Conservation (phyloP, 2,888 invertebrate genomes). For the Lepas anatifera region DNA sequence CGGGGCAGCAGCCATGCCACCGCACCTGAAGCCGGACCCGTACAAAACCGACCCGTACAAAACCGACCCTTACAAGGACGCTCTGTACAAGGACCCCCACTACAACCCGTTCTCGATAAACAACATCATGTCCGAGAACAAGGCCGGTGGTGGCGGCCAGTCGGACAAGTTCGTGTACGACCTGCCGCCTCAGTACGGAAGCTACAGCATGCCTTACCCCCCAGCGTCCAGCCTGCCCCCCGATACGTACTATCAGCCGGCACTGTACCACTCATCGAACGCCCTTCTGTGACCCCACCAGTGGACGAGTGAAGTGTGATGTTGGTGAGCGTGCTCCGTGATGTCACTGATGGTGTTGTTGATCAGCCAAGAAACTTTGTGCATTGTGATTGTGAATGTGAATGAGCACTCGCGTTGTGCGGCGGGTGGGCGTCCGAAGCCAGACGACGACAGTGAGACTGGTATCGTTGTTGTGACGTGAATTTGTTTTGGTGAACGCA, state of each 20-base stretch:
- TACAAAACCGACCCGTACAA: background rate
- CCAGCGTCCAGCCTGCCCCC: slow-evolving; percentile 7
- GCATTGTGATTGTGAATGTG: too few relatives aligned
- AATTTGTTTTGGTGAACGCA: too few relatives aligned
- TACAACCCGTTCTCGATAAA: slow-evolving; percentile 14
- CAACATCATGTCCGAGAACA: slow-evolving; percentile 7
- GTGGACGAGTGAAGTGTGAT: too few relatives aligned
- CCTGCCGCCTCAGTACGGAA: slow-evolving; percentile 9
- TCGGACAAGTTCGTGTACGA: slow-evolving; percentile 3
- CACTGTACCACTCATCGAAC: background rate
- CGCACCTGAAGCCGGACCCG: slow-evolving; percentile 16
- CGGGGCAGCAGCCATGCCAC: slow-evolving; percentile 22
- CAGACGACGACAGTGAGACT: too few relatives aligned
- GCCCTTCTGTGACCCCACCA: background rate
- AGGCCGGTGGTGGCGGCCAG: background rate
- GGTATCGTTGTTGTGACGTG: too few relatives aligned
- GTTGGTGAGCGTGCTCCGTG: too few relatives aligned
- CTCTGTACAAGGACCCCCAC: slow-evolving; percentile 8
- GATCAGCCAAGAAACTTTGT: too few relatives aligned
- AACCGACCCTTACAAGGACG: background rate
- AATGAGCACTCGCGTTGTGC: too few relatives aligned
- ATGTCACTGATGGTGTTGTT: too few relatives aligned
- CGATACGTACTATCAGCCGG: background rate
- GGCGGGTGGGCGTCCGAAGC: too few relatives aligned
- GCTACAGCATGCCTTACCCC: slow-evolving; percentile 4